phyloP scores from a whole-genome alignment of 2,888 invertebrate species.

The Candidula unifasciata region DNA sequence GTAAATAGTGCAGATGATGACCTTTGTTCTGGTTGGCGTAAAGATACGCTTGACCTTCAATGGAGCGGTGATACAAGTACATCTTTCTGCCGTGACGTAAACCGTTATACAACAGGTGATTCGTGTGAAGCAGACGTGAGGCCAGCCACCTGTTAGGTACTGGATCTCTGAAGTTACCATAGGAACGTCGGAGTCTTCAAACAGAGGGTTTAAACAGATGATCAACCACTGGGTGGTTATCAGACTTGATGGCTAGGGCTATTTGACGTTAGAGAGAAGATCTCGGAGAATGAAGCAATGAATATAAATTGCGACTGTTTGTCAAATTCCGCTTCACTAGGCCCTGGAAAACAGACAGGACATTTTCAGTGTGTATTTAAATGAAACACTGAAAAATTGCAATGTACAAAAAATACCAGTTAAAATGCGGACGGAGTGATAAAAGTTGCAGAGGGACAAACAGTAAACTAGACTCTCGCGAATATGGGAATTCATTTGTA shows the following conservation, averaged over 20 bases:
- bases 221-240: conserved; percentile 10
- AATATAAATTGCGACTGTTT: no score
- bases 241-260: background rate
- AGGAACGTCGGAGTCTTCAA: conserved; percentile 23
- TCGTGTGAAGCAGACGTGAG: conserved; percentile 31
- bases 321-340: no score
- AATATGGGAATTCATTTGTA: no score
- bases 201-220: conserved; percentile 13
- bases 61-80: conserved; percentile 16
- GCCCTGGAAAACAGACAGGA: no score
- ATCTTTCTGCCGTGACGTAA: conserved; percentile 27
- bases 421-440: no score
- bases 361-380: no score
- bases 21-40: conserved; percentile 24
- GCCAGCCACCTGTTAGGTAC: conserved; percentile 34
- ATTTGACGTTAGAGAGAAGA: no score
- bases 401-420: no score
- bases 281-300: no score
- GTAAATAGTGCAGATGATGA: conserved; percentile 21
- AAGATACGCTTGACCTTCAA: conserved; percentile 25
- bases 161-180: conserved; percentile 29
- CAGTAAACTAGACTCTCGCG: no score
- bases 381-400: no score
- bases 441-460: no score
- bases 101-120: conserved; percentile 30